Evolutionary conservation across 2,888 invertebrate species (phyloP), one percentile per base, ranked within the genome.

Genomic region (Teinopalpus imperialis): DNA sequence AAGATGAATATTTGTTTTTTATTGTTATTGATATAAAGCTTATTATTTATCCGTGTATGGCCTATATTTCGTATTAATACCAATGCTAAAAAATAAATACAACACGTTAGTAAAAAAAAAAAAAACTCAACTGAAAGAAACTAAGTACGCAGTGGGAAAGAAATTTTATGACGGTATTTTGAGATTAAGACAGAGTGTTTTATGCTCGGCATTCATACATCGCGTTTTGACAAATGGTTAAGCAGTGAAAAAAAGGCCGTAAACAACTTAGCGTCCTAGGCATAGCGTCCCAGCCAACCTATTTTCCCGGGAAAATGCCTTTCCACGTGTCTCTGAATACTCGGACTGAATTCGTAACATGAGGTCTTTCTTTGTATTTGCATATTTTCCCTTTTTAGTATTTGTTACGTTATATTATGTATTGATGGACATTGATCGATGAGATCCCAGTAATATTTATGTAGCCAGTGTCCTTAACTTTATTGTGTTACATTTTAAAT

Each of bases 271-370:
- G 12, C 32, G 26, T 30, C 20, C 32, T 27, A 32, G 24, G 36
- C 31, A 12, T 30, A 18, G 9, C 26, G 26, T 18, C 5, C 13
- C 20, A 14, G 20, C 8, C 12, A 39, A 44, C 31, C 44, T 32
- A 39, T 32, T 32, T 32, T 26, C 37, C 18, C 6, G 3, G 9
- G 16, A 24, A 32, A 31, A 37, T 13, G 16, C 18, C 23, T 8
- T 36, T 12, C n/a, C n/a, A 29, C 10, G 14, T 10, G 20, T 13
- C 8, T 8, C 9, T 3, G 7, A 31, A 44, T 23, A 36, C 39
- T 14, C 20, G 32, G 31, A 31, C 32, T 44, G 44, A 44, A 44
- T 44, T 37, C 31, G 9, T 44, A 37, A 44, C 37, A 9, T 6
- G 14, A 6, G 13, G 10, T 24, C 44, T 36, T 24, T 24, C 8